A percentile compares a stretch with the other conserved stretches of the same genome.
These are phyloP conservation scores for Euschistus heros DNA, from an alignment of 1,140 invertebrate genomes.

Conservation along the genomic window DNA sequence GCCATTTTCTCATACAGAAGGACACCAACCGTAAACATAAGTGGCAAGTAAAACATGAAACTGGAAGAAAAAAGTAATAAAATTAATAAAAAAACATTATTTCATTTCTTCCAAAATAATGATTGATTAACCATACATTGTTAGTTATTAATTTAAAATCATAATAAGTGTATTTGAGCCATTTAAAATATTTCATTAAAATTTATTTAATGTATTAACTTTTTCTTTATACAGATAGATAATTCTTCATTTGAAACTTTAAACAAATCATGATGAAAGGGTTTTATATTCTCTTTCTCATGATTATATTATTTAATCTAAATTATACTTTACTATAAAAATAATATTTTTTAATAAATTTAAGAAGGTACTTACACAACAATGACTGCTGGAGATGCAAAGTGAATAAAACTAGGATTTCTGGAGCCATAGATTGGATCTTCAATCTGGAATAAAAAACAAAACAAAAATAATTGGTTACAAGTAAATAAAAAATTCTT, in stretches of 20 bases:
- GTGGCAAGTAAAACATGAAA: constrained; percentile 32
- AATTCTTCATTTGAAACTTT: too few relatives aligned
- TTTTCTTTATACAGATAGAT: too few relatives aligned
- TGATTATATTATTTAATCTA: not conserved
- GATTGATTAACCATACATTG: too few relatives aligned
- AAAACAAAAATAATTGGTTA: not conserved
- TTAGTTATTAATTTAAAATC: too few relatives aligned
- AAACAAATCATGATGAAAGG: too few relatives aligned
- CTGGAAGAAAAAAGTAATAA: constrained; percentile 27
- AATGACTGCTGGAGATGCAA: constrained; percentile 88
- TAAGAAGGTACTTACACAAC: constrained; percentile 56
- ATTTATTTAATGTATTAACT: too few relatives aligned
- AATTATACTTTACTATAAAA: not conserved
- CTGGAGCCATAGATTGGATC: constrained; percentile 76
- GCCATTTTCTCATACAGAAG: constrained; percentile 32
- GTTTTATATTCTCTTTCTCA: too few relatives aligned
- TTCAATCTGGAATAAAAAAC: constrained; percentile 27
- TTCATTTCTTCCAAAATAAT: too few relatives aligned
- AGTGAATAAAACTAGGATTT: constrained; percentile 83
- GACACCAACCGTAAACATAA: constrained; percentile 32
- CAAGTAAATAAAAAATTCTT: too few relatives aligned
- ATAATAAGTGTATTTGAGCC: too few relatives aligned
- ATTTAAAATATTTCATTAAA: too few relatives aligned
- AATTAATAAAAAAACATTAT: constrained; percentile 8
- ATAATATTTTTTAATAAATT: not conserved